These are phyloP conservation scores for Tachysurus fulvidraco DNA, from an alignment of 2,113 vertebrate species.

Conservation along the genomic window DNA sequence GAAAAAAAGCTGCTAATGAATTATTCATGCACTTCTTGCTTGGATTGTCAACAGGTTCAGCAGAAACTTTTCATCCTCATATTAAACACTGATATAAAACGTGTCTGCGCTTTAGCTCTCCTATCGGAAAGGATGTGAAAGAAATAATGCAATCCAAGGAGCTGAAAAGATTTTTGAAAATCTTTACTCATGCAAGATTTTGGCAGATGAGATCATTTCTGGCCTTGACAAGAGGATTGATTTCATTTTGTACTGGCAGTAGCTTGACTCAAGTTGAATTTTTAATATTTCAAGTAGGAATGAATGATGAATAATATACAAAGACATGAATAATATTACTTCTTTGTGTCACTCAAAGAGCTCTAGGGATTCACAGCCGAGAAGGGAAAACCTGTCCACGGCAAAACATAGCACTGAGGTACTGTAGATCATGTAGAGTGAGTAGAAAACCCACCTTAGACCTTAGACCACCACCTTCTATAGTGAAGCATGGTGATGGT, in stretches of 20 bases:
- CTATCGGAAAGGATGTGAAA: background rate
- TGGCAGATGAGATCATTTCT: background rate
- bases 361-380: background rate
- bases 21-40: conserved; percentile 10
- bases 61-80: background rate
- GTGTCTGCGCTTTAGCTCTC: background rate
- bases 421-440: too few relatives aligned
- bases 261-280: conserved; percentile 15
- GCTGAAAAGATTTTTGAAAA: background rate
- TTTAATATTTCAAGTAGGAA: background rate
- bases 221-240: conserved; percentile 9
- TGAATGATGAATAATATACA: background rate
- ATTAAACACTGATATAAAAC: background rate
- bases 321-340: background rate
- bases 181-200: background rate
- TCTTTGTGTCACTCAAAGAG: background rate
- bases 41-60: background rate
- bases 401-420: background rate
- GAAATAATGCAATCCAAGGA: background rate
- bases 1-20: background rate
- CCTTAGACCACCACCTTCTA: background rate
- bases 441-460: background rate
- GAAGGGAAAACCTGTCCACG: background rate
- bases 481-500: background rate
- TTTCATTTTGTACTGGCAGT: conserved; percentile 5